Evolutionary conservation across 2,113 vertebrate species (phyloP).

Genomic region (Apus apus): DNA sequence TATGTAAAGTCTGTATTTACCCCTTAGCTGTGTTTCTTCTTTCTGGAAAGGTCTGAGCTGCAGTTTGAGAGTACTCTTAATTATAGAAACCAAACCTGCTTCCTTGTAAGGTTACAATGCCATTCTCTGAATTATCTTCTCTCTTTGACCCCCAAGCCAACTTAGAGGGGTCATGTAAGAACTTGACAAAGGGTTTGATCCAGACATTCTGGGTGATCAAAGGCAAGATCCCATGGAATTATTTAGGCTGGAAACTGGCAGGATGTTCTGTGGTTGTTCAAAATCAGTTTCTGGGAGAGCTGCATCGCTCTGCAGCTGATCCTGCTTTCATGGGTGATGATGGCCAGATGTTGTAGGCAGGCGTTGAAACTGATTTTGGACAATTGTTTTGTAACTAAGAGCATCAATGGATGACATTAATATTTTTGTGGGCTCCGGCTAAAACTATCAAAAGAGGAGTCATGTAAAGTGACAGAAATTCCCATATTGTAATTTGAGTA

Average conservation of each 20-base stretch:
- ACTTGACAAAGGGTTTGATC: background rate
- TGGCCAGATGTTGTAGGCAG: background rate
- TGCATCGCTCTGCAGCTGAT: background rate
- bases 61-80: background rate
- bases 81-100: background rate
- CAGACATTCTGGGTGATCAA: background rate
- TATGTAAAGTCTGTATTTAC: background rate
- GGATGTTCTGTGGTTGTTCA: background rate
- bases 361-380: background rate
- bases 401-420: background rate
- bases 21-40: background rate
- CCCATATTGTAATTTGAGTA: background rate
- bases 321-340: background rate
- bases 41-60: background rate
- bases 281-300: background rate
- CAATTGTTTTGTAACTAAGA: background rate
- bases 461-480: slow-evolving; percentile 16
- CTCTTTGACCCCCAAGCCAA: background rate
- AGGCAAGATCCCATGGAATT: background rate
- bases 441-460: background rate
- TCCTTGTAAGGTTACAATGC: background rate
- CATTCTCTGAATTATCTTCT: background rate
- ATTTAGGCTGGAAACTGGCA: background rate
- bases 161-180: background rate
- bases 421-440: slow-evolving; percentile 18